phyloP scores from a whole-genome alignment of 2,797 vertebrate genomes.

The Miichthys miiuy region DNA sequence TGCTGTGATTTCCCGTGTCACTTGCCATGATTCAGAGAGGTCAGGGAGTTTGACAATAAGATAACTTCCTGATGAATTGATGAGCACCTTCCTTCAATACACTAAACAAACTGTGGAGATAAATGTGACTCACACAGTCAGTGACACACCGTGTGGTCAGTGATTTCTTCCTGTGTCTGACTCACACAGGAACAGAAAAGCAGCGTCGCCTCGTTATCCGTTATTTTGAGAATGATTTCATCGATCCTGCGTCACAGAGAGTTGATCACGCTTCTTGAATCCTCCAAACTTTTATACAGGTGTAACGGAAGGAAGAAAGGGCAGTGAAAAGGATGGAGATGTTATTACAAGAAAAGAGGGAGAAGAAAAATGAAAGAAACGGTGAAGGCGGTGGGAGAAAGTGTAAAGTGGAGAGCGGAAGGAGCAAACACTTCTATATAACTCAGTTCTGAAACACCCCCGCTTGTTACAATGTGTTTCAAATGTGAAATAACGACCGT shows the following conservation, averaged over 20 bases:
- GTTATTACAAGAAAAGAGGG: background rate
- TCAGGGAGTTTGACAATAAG: background rate
- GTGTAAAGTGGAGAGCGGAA: conserved; percentile 32
- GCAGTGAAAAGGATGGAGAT: background rate
- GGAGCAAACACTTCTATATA: conserved; percentile 27
- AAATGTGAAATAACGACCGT: conserved; percentile 52
- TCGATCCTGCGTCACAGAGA: background rate
- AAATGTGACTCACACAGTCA: conserved; percentile 44
- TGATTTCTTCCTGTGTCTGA: conserved; percentile 46
- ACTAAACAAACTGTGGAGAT: conserved; percentile 19
- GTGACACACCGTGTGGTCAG: conserved; percentile 14
- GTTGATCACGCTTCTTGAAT: background rate
- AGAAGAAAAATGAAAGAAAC: conserved; percentile 1
- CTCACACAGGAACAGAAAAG: conserved; percentile 30
- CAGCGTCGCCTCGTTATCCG: background rate
- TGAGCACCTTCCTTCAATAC: conserved; percentile 4
- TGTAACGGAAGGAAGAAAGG: background rate
- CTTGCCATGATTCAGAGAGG: background rate
- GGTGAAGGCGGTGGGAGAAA: background rate
- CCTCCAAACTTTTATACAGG: background rate
- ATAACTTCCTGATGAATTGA: background rate
- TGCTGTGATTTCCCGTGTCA: background rate
- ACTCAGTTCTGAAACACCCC: conserved; percentile 29
- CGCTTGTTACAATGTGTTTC: conserved; percentile 32
- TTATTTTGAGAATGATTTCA: conserved; percentile 15